Base-by-base conservation (phyloP, 2,797 vertebrate species). In the Muscicapa comitata region DNA sequence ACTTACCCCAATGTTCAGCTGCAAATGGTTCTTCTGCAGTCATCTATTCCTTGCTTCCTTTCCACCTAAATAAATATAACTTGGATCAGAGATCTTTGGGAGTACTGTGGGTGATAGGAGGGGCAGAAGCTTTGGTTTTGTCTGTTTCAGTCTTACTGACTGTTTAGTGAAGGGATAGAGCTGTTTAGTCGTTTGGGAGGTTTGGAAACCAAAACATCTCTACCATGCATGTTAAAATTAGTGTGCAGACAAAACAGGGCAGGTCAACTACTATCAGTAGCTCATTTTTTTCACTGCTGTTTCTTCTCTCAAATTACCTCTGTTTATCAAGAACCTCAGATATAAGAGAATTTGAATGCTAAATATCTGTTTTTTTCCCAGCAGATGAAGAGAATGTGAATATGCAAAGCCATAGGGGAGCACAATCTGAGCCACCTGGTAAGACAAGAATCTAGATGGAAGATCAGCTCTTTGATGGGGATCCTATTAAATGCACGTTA, bases 351-450 rank as follows among this genome's bases (percentile, higher is more conserved):
- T 37, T 43, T 38, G 58, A 61, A 80, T 83, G 31, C 33, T 89
- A 72, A 95, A 51, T 7, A 2, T 48, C 24, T 66, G 26, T 2
- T 63, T 95, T 18, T 72, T 63, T 89, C 91, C 35, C 77, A 98
- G 96, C 93, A 50, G 97, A 98, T 90, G 96, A 97, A 90, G 97
- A 97, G n/a, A 98, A 97, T 61, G 93, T 97, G 35, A 96, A 97
- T 68, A 93, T 97, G 96, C 96, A 98, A 2, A 97, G 91, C 58
- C 95, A 97, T 11, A 93, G 94, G 7, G 95, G 88, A 90, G 83
- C 80, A 0, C 97, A 94, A 11, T 62, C 94, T 31, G 97, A 97
- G 47, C 97, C 98, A 35, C 90, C 97, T 47, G 98, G 98, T 98
- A 94, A 98, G 97, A 38, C 40, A 73, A 67, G 18, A 78, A 50